These are phyloP conservation scores for Galaxea fascicularis DNA, from an alignment of 92 coral and sea anemone genomes.

Conservation along the genomic window DNA sequence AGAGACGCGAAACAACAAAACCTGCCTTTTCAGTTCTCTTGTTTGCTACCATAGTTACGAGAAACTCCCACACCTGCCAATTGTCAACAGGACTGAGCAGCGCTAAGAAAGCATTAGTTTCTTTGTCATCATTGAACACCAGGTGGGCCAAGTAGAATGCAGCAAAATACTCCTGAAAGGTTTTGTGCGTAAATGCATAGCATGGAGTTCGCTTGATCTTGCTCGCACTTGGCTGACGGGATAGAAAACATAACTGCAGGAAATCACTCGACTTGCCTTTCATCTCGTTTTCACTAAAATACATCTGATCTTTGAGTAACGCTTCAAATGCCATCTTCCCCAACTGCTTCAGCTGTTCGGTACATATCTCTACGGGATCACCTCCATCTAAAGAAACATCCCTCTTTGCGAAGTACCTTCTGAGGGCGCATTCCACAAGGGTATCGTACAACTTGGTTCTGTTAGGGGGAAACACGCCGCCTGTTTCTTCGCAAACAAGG, in stretches of 20 bases:
- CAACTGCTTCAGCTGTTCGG: constrained; percentile 12
- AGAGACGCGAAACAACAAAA: not conserved
- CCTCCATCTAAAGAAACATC: constrained; percentile 1
- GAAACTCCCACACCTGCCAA: constrained; percentile 37
- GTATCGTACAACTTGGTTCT: constrained; percentile 21
- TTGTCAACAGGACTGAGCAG: constrained; percentile 13
- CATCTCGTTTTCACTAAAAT: constrained; percentile 6
- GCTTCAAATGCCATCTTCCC: constrained; percentile 49
- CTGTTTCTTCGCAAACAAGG: constrained; percentile 42
- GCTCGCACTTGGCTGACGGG: constrained; percentile 24
- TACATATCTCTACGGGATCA: constrained; percentile 2
- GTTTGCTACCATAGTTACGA: constrained; percentile 12
- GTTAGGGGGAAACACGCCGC: constrained; percentile 21
- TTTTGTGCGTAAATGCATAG: constrained; percentile 52
- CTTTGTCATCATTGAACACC: not conserved
- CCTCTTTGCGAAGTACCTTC: constrained; percentile 17
- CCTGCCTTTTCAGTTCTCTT: constrained; percentile 3
- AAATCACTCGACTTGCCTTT: not conserved
- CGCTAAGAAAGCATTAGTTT: not conserved
- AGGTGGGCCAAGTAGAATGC: constrained; percentile 23
- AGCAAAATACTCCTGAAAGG: constrained; percentile 53
- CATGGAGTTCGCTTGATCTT: constrained; percentile 21
- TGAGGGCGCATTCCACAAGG: constrained; percentile 18
- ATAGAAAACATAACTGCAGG: constrained; percentile 17
- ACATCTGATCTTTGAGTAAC: not conserved